phyloP scores from a whole-genome alignment of 2,888 invertebrate species.

The Troglohyphantes excavatus region DNA sequence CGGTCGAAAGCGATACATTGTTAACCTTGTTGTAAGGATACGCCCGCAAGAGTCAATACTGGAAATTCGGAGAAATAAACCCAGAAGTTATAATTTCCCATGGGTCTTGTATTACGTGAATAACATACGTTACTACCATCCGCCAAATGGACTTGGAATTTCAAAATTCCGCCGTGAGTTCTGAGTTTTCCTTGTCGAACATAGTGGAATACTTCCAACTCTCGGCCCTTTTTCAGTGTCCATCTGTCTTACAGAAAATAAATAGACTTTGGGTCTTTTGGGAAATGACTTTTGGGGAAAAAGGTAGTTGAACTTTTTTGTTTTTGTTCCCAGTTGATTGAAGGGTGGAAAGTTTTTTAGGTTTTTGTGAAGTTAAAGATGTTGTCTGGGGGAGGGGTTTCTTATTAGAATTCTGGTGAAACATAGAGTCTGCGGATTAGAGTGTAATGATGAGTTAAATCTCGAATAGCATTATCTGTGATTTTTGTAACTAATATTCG shows the following conservation, averaged over 20 bases:
- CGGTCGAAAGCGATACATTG: constrained; percentile 9
- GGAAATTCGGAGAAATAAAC: constrained; percentile 36
- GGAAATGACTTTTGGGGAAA: constrained; percentile 50
- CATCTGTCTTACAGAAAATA: constrained; percentile 74
- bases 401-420: too few relatives aligned
- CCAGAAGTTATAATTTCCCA: constrained; percentile 65
- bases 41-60: constrained; percentile 26
- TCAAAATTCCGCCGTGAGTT: constrained; percentile 67
- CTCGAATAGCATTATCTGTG: too few relatives aligned
- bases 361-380: too few relatives aligned
- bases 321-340: constrained; percentile 30
- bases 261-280: constrained; percentile 51
- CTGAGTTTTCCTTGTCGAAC: constrained; percentile 76
- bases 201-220: constrained; percentile 76
- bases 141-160: constrained; percentile 72
- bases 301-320: constrained; percentile 8
- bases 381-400: too few relatives aligned
- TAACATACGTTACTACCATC: constrained; percentile 73
- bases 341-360: constrained; percentile 29
- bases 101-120: constrained; percentile 76
- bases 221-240: constrained; percentile 71
- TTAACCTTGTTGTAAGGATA: constrained; percentile 45
- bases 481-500: too few relatives aligned
- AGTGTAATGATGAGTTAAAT: too few relatives aligned
- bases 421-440: too few relatives aligned